Base-by-base conservation (phyloP, 2,888 invertebrate species). In the Oscheius sp. region DNA sequence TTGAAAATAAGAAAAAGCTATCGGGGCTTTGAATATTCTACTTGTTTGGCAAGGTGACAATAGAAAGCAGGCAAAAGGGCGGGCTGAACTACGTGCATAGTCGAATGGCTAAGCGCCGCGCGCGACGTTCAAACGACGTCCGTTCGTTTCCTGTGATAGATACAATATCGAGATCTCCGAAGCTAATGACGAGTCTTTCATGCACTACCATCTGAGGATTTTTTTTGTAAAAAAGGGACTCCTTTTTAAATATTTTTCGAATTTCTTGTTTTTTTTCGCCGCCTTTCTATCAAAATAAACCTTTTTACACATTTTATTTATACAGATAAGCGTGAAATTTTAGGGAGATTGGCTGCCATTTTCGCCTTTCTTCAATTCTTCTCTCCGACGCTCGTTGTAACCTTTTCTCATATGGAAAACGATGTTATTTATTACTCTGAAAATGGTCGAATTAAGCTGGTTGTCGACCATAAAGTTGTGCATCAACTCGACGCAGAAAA, bases 401-500 rank as follows among this genome's bases (percentile, higher is more conserved):
- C 82, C 82, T 52, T 74, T 76, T 41, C 82, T 72, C 82, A 82
- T 82, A 55, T 82, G 79, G 59, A 80, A 78, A 16, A 82, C 76
- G 41, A 80, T 80, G 53, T 76, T 75, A 58, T 80, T 80, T 61
- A 80, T 75, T 1, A 80, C 80, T 73, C 80, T 80, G 69, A 18
- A 2, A 55, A 56, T 16, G 23, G 13, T 43, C 27, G n/a, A n/a
- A n/a, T n/a, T n/a, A n/a, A n/a, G n/a, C n/a, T n/a, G n/a, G n/a
- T n/a, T n/a, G n/a, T n/a, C n/a, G n/a, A n/a, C n/a, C n/a, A n/a
- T n/a, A n/a, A n/a, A n/a, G n/a, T n/a, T n/a, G n/a, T n/a, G n/a
- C n/a, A n/a, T n/a, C n/a, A n/a, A n/a, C n/a, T n/a, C n/a, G n/a
- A n/a, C n/a, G n/a, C n/a, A n/a, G n/a, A n/a, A n/a, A n/a, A n/a